phyloP scores from a whole-genome alignment of 1,140 invertebrate species.

The Parapsyche elsis region DNA sequence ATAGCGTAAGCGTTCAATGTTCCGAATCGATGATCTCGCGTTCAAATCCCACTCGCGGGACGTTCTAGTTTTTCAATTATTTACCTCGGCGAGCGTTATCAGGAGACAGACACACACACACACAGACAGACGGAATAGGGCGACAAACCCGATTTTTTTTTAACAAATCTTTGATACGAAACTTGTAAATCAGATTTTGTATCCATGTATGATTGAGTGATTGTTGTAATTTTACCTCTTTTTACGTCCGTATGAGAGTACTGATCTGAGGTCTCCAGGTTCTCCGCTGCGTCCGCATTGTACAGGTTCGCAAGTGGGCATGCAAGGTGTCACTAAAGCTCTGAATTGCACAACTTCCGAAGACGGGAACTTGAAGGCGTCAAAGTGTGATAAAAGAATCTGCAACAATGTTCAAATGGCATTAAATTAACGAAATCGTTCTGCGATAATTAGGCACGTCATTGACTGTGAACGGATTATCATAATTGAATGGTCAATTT shows the following conservation, averaged over 20 bases:
- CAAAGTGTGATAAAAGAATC: conserved; percentile 90
- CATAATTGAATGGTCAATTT: conserved; percentile 39
- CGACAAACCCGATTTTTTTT: too few species aligned
- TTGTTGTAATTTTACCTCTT: conserved; percentile 66
- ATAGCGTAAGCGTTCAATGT: too few species aligned
- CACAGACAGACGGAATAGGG: too few species aligned
- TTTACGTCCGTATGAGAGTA: conserved; percentile 83
- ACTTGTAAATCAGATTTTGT: too few species aligned
- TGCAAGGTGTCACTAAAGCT: conserved; percentile 91
- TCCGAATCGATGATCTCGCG: too few species aligned
- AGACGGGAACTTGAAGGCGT: conserved; percentile 96
- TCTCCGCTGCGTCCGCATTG: conserved; percentile 84
- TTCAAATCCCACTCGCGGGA: too few species aligned
- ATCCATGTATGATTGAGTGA: not conserved
- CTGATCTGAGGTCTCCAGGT: conserved; percentile 82
- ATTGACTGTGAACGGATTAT: not conserved
- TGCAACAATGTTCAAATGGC: conserved; percentile 62
- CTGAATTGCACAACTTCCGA: conserved; percentile 95
- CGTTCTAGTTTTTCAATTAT: too few species aligned
- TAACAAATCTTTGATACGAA: too few species aligned
- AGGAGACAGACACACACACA: too few species aligned
- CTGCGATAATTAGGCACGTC: not conserved
- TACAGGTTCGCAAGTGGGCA: conserved; percentile 91
- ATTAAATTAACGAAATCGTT: not conserved
- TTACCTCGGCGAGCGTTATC: too few species aligned